Conservation (phyloP, 2,888 invertebrate genomes). For the Danaus chrysippus region DNA sequence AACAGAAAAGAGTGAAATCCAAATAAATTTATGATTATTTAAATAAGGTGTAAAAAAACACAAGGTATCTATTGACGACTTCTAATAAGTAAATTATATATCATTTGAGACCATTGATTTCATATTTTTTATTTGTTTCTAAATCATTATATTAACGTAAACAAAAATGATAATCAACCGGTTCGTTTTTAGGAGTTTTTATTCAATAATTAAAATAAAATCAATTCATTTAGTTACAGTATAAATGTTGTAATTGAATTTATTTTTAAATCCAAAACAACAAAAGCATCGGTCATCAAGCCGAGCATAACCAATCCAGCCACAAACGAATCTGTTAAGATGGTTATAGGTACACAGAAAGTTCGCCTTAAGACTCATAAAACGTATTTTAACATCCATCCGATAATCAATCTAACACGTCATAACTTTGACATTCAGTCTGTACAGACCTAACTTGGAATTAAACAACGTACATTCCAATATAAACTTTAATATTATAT, state of each 20-base stretch:
- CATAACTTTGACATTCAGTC: constrained; percentile 78
- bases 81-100: too few relatives aligned
- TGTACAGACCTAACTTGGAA: constrained; percentile 59
- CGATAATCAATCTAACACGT: constrained; percentile 80
- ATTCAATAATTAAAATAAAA: too few relatives aligned
- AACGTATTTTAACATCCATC: constrained; percentile 79
- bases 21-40: too few relatives aligned
- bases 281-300: constrained; percentile 12
- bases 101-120: too few relatives aligned
- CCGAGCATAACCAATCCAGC: constrained; percentile 42
- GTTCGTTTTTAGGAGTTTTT: too few relatives aligned
- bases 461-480: constrained; percentile 36
- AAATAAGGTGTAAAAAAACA: too few relatives aligned
- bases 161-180: too few relatives aligned
- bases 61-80: too few relatives aligned
- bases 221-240: constrained; percentile 2
- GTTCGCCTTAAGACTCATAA: constrained; percentile 75
- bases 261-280: constrained; percentile 17
- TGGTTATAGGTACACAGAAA: constrained; percentile 58
- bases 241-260: constrained; percentile 1
- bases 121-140: too few relatives aligned
- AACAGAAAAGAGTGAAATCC: too few relatives aligned
- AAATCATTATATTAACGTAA: too few relatives aligned
- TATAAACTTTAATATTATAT: constrained; percentile 35
- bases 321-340: constrained; percentile 67